Percentiles rank a stretch among this genome's conserved stretches.
Evolutionary conservation across 1,140 invertebrate species (phyloP).

Genomic region (Macrobrachium rosenbergii): DNA sequence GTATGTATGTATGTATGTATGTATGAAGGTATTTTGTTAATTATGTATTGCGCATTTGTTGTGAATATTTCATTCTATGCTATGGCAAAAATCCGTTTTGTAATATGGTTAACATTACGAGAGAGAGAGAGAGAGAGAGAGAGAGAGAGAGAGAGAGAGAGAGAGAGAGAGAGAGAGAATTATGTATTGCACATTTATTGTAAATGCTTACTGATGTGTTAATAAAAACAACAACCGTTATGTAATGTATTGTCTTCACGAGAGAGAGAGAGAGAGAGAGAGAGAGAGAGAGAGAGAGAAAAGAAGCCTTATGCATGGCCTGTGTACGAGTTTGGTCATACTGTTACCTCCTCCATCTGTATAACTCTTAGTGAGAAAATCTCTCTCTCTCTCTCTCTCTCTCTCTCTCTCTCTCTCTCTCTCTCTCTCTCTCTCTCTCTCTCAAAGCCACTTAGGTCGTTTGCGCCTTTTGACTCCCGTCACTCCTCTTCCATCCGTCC

Average conservation of each 20-base stretch:
- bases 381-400: too few relatives aligned
- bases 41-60: neutral
- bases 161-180: slow-evolving; percentile 14
- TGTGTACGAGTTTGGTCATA: neutral
- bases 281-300: neutral
- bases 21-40: neutral
- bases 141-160: neutral
- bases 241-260: too few relatives aligned
- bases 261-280: slow-evolving; percentile 4
- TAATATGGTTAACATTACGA: neutral
- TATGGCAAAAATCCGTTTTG: neutral
- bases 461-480: too few relatives aligned
- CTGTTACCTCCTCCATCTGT: neutral
- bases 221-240: too few relatives aligned
- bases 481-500: too few relatives aligned
- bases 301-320: neutral
- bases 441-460: too few relatives aligned
- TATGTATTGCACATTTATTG: too few relatives aligned
- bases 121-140: neutral
- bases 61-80: neutral
- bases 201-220: too few relatives aligned
- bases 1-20: slow-evolving; percentile 35
- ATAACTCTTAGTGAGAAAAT: too few relatives aligned
- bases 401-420: too few relatives aligned
- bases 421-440: too few relatives aligned